Evolutionary conservation across 2,797 vertebrate species (phyloP).

Genomic region (Brotula barbata): DNA sequence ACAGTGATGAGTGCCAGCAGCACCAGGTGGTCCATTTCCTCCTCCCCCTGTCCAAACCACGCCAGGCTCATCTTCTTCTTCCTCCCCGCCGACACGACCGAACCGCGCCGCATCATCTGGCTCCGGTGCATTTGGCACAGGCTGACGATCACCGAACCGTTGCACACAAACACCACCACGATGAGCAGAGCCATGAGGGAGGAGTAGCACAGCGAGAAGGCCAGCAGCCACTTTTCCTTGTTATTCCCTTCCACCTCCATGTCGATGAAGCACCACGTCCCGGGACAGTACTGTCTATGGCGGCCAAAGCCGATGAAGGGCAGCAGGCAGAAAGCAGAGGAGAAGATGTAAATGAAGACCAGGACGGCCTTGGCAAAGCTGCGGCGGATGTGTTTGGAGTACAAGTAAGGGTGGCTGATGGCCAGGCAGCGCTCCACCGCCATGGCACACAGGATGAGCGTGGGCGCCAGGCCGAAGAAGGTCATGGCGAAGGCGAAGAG

Average conservation of each 20-base stretch:
- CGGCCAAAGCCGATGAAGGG: constrained; percentile 82
- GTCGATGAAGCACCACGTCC: constrained; percentile 91
- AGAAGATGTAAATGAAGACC: constrained; percentile 80
- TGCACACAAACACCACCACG: constrained; percentile 82
- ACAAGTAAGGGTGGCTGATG: constrained; percentile 89
- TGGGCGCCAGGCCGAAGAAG: constrained; percentile 88
- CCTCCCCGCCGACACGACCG: constrained; percentile 62
- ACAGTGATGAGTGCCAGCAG: constrained; percentile 86
- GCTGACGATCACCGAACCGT: constrained; percentile 86
- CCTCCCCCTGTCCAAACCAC: constrained; percentile 81
- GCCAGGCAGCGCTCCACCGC: constrained; percentile 90
- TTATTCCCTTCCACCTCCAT: constrained; percentile 77
- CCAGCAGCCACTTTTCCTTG: constrained; percentile 61
- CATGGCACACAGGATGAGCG: constrained; percentile 87
- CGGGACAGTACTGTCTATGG: constrained; percentile 87
- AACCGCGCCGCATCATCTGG: constrained; percentile 79
- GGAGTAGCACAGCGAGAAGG: constrained; percentile 87
- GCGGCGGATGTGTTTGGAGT: constrained; percentile 79
- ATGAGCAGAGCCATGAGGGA: constrained; percentile 84
- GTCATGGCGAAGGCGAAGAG: constrained; percentile 88
- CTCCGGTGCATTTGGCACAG: constrained; percentile 87
- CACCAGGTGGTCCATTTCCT: constrained; percentile 87
- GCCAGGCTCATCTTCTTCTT: constrained; percentile 73
- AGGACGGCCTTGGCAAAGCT: constrained; percentile 80
- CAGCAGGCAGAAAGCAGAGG: constrained; percentile 81